phyloP scores from a whole-genome alignment of 2,113 vertebrate species.

The Pheucticus melanocephalus region DNA sequence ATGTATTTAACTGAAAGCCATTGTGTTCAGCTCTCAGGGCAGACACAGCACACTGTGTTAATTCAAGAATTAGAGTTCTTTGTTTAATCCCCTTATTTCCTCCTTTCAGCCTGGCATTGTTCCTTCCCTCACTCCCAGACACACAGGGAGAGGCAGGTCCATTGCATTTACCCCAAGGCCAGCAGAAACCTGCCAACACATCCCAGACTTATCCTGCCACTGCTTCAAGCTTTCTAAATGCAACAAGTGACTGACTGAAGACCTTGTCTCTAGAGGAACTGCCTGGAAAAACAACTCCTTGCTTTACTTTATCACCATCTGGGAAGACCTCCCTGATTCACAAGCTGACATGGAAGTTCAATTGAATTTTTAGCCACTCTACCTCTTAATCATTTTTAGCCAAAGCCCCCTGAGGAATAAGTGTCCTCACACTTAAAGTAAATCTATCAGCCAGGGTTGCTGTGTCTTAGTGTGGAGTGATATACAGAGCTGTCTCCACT shows the following conservation, averaged over 20 bases:
- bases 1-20: conserved; percentile 28
- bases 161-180: not conserved
- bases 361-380: not conserved
- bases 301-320: not conserved
- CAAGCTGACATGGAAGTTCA: not conserved
- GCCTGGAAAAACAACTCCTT: not conserved
- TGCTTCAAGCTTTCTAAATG: not conserved
- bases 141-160: not conserved
- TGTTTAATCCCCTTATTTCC: conserved; percentile 47
- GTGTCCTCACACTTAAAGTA: not conserved
- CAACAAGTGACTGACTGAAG: not conserved
- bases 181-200: not conserved
- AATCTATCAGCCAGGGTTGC: not conserved
- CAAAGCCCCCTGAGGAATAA: not conserved
- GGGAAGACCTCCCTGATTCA: conserved; percentile 13
- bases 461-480: not conserved
- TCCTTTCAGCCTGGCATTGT: not conserved
- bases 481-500: not conserved
- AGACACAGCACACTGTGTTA: not conserved
- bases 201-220: not conserved
- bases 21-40: conserved; percentile 16
- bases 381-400: conserved; percentile 10
- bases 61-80: conserved; percentile 42
- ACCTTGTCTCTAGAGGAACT: not conserved
- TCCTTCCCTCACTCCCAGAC: not conserved